Conservation (phyloP, 2,797 vertebrate species). For the Peromyscus aztecus region DNA sequence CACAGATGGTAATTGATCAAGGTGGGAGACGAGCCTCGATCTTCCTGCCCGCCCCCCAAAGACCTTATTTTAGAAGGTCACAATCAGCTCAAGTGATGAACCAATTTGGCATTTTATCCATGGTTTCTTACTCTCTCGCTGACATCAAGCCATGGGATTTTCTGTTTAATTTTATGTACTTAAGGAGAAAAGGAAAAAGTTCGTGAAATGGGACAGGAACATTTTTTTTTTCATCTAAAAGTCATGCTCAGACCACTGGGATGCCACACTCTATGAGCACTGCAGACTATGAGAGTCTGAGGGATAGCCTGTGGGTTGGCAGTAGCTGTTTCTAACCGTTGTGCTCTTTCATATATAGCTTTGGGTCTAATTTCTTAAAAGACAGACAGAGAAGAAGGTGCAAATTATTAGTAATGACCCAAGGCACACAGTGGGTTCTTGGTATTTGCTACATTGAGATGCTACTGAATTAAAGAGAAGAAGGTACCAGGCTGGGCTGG, state of each 20-base stretch:
- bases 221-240: not conserved
- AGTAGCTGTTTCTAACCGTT: not conserved
- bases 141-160: not conserved
- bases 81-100: not conserved
- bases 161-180: not conserved
- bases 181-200: not conserved
- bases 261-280: not conserved
- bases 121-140: not conserved
- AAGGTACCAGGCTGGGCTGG: not conserved
- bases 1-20: not conserved
- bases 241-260: not conserved
- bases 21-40: not conserved
- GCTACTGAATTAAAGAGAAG: not conserved
- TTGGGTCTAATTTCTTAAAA: constrained; percentile 27
- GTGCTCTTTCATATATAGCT: not conserved
- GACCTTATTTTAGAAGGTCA: not conserved
- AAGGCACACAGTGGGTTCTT: not conserved
- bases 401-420: not conserved
- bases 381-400: not conserved
- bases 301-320: not conserved
- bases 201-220: not conserved
- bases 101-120: not conserved
- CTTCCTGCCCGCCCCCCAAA: not conserved
- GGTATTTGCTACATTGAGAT: not conserved
- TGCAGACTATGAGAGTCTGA: not conserved